These are phyloP conservation scores for Daktulosphaira vitifoliae DNA, from an alignment of 1,140 invertebrate genomes.

Conservation along the genomic window DNA sequence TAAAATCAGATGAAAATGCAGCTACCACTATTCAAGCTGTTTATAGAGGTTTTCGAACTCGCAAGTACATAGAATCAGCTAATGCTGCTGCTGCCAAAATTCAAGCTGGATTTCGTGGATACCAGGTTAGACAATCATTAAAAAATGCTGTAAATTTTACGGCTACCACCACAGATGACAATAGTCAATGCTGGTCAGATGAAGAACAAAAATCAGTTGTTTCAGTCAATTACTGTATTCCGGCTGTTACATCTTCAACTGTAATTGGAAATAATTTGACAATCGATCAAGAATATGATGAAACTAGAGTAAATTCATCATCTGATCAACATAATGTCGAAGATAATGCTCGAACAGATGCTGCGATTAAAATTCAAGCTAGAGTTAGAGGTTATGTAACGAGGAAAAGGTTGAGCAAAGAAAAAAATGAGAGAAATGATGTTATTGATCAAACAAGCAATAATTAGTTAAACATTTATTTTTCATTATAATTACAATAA, in stretches of 20 bases:
- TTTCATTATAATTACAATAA: too few species aligned
- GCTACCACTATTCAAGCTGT: conserved; percentile 37
- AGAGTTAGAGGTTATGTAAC: conserved; percentile 62
- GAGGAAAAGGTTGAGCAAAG: conserved; percentile 49
- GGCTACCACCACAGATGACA: background rate
- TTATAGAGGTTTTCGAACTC: conserved; percentile 36
- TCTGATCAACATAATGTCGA: background rate
- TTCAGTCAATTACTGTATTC: background rate
- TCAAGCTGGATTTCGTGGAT: conserved; percentile 63
- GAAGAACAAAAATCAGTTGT: conserved; percentile 21
- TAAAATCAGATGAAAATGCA: conserved; percentile 12
- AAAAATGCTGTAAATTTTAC: conserved; percentile 40
- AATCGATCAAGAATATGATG: too few species aligned
- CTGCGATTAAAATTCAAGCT: conserved; percentile 60
- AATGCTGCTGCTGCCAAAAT: conserved; percentile 59
- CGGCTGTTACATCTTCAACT: background rate
- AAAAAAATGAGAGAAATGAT: conserved; percentile 3
- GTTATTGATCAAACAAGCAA: too few species aligned
- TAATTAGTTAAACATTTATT: too few species aligned
- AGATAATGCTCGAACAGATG: background rate
- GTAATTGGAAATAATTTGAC: too few species aligned
- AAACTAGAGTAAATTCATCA: too few species aligned
- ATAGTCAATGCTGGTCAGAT: conserved; percentile 6
- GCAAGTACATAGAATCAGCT: conserved; percentile 36
- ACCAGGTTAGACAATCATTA: conserved; percentile 56